These are phyloP conservation scores for Choristoneura rosaceana DNA, from an alignment of 2,888 invertebrate species.

Conservation along the genomic window DNA sequence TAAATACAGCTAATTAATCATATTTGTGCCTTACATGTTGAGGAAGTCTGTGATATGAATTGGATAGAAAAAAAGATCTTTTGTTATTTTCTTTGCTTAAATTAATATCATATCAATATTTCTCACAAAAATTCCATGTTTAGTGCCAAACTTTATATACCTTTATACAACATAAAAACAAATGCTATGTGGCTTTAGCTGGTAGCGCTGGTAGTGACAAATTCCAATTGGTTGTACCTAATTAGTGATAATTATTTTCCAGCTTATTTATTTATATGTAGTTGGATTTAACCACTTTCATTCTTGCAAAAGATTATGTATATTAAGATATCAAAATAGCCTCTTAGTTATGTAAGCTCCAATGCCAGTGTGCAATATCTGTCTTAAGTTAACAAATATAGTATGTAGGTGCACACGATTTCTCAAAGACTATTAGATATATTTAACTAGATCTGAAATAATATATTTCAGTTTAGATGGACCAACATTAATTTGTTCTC, in stretches of 20 bases:
- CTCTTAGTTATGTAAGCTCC: conserved; percentile 32
- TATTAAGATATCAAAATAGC: conserved; percentile 23
- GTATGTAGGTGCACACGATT: conserved; percentile 30
- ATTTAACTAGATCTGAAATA: conserved; percentile 32
- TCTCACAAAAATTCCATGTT: conserved; percentile 9
- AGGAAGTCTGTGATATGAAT: conserved; percentile 66
- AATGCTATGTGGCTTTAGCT: neutral
- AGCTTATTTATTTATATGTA: conserved; percentile 15
- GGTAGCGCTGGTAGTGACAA: conserved; percentile 8
- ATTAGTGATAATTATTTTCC: conserved; percentile 6
- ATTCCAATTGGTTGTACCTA: conserved; percentile 4
- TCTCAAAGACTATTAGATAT: conserved; percentile 23
- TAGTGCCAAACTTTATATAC: conserved; percentile 36
- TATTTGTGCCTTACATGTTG: conserved; percentile 68
- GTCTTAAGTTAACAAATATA: conserved; percentile 27
- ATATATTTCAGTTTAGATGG: conserved; percentile 28
- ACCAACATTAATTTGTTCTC: conserved; percentile 18
- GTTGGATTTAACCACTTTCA: conserved; percentile 12
- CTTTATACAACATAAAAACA: neutral
- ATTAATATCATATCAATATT: conserved; percentile 12
- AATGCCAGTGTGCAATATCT: conserved; percentile 39
- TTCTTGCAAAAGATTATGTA: conserved; percentile 16
- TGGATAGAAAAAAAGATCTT: conserved; percentile 37
- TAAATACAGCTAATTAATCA: conserved; percentile 35
- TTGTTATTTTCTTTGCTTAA: conserved; percentile 12